These are phyloP conservation scores for Plebejus argus DNA, from an alignment of 2,888 invertebrate species.

Conservation along the genomic window DNA sequence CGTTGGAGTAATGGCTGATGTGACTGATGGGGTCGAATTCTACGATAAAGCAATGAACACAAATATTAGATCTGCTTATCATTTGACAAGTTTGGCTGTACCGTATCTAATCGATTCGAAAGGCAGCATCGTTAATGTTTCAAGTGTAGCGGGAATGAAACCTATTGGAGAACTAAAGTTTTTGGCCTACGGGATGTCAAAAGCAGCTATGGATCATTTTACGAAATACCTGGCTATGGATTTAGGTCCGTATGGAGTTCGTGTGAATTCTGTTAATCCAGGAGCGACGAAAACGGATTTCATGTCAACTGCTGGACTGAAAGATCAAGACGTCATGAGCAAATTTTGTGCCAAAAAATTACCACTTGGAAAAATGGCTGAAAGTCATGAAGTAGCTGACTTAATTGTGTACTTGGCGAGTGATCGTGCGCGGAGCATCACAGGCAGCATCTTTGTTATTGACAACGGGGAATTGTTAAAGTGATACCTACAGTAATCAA, in stretches of 20 bases:
- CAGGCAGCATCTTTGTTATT: slow-evolving; percentile 84
- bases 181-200: slow-evolving; percentile 94
- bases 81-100: slow-evolving; percentile 89
- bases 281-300: slow-evolving; percentile 91
- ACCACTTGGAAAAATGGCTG: slow-evolving; percentile 91
- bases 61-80: slow-evolving; percentile 89
- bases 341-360: slow-evolving; percentile 85
- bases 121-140: slow-evolving; percentile 95
- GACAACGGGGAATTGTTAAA: slow-evolving; percentile 71
- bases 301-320: slow-evolving; percentile 85
- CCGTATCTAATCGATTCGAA: slow-evolving; percentile 89
- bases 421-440: slow-evolving; percentile 92
- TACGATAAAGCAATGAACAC: slow-evolving; percentile 91
- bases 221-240: slow-evolving; percentile 94
- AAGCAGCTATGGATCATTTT: slow-evolving; percentile 95
- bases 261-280: slow-evolving; percentile 95
- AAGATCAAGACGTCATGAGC: slow-evolving; percentile 69
- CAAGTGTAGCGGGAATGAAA: slow-evolving; percentile 91
- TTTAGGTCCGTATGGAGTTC: slow-evolving; percentile 86
- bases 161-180: slow-evolving; percentile 82
- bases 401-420: slow-evolving; percentile 95
- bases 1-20: slow-evolving; percentile 85
- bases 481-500: slow-evolving; percentile 44
- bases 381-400: slow-evolving; percentile 91
- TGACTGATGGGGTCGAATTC: slow-evolving; percentile 90